phyloP scores from a whole-genome alignment of 2,113 vertebrate genomes.

The Hippoglossus stenolepis region DNA sequence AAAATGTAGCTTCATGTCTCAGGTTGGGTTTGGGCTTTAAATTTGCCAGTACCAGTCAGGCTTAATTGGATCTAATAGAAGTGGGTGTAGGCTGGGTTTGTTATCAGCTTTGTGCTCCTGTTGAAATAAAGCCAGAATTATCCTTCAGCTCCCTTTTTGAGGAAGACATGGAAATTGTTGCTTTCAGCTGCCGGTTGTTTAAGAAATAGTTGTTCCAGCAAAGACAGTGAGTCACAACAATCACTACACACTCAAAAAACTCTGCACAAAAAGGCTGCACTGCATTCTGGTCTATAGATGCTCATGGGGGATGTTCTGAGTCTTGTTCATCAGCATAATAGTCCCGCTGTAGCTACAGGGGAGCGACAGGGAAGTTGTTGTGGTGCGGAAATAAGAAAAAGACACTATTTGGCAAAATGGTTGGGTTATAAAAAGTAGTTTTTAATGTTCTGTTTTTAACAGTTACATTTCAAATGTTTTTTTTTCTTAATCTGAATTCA shows the following conservation, averaged over 20 bases:
- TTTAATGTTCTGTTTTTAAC: background rate
- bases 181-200: background rate
- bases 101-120: background rate
- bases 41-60: background rate
- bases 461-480: background rate
- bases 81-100: background rate
- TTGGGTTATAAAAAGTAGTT: background rate
- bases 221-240: background rate
- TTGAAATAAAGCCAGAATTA: slow-evolving; percentile 1
- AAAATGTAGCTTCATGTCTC: background rate
- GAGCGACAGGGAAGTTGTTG: background rate
- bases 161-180: background rate
- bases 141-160: background rate
- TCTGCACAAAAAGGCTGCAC: too few species aligned
- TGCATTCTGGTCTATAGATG: too few species aligned
- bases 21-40: background rate
- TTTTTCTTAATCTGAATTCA: background rate
- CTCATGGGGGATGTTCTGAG: background rate
- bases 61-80: background rate
- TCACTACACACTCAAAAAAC: background rate
- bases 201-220: background rate
- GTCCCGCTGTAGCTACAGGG: background rate
- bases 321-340: background rate
- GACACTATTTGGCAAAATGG: too few species aligned
- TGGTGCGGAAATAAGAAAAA: background rate